Percentiles rank a stretch among this genome's conserved stretches.
Evolutionary conservation across 2,797 vertebrate genomes (phyloP).

Genomic region (Cyprinodon diabolis): DNA sequence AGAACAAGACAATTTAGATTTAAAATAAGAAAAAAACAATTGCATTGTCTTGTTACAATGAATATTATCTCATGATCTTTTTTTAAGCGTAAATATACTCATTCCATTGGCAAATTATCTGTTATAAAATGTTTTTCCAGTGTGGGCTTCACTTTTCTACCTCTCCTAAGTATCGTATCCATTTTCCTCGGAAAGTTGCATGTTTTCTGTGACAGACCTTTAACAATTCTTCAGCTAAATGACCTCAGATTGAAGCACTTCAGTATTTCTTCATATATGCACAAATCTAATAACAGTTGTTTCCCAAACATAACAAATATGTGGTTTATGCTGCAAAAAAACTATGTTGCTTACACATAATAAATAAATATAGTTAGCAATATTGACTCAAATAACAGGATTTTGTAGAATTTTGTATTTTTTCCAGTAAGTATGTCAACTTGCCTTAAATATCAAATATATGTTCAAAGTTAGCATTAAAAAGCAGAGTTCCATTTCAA

Average conservation of each 20-base stretch:
- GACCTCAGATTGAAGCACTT: constrained; percentile 12
- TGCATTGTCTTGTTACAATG: too few relatives aligned
- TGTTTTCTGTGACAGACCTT: constrained; percentile 37
- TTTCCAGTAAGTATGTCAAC: not conserved
- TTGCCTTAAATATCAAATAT: not conserved
- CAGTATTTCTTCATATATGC: not conserved
- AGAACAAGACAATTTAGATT: too few relatives aligned
- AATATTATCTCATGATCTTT: too few relatives aligned
- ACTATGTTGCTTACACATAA: too few relatives aligned
- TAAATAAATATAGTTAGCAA: not conserved
- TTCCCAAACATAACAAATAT: not conserved
- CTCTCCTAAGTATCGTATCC: not conserved
- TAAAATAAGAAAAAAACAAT: too few relatives aligned
- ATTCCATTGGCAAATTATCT: too few relatives aligned
- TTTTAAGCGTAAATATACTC: too few relatives aligned
- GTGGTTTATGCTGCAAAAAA: not conserved
- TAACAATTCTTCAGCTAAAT: constrained; percentile 10
- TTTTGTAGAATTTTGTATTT: not conserved
- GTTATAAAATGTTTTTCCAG: too few relatives aligned
- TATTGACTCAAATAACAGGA: not conserved
- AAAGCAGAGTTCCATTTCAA: not conserved
- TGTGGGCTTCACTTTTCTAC: not conserved
- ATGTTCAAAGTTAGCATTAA: not conserved
- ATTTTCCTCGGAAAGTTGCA: constrained; percentile 1
- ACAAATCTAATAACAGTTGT: not conserved